Base-by-base conservation (phyloP, 2,113 vertebrate species). In the Oreochromis spilurus region DNA sequence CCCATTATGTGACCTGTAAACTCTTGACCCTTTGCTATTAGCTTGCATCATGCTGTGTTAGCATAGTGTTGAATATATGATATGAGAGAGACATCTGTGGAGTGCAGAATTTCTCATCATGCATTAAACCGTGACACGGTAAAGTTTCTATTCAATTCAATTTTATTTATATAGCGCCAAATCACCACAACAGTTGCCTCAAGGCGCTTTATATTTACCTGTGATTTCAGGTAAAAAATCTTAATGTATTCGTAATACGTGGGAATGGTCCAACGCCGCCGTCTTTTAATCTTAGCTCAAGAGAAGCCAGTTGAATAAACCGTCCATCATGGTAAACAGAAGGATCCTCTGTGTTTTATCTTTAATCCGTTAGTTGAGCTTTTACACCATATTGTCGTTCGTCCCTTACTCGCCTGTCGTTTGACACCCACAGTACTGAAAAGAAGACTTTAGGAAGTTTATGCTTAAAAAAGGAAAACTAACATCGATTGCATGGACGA, bases 271-370 rank as follows among this genome's bases (percentile, higher is more conserved):
- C 21, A 0, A 70, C 6, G 7, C 4, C 62, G 5, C 9, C 16
- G 24, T 12, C 17, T 70, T 75, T 67, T 17, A 50, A 86, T 83
- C 62, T 83, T 50, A 31, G 26, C 75, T 58, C 21, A 4, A 58
- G 36, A 84, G 50, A 40, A 36, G 34, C 16, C 29, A 24, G 40
- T 48, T 48, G 45, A 38, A 6, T 48, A 12, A 58, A 60, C 4
- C 45, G 3, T 70, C 54, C 82, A 0, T 70, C 70, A 14, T 14
- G 34, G 29, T 24, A 13, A 83, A 85, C 82, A 17, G 6, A 67
- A 5, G 10, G 26, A 79, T 81, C 26, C 81, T 81, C 65, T 81
- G 19, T 31, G 75, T 54, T 83, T 78, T 60, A 70, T 84, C 83
- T 82, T 4, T 53, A 24, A 75, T 86, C 87, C 78, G 7, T 70